These are phyloP conservation scores for Sthenelais limicola DNA, from an alignment of 2,888 invertebrate species.

Conservation along the genomic window DNA sequence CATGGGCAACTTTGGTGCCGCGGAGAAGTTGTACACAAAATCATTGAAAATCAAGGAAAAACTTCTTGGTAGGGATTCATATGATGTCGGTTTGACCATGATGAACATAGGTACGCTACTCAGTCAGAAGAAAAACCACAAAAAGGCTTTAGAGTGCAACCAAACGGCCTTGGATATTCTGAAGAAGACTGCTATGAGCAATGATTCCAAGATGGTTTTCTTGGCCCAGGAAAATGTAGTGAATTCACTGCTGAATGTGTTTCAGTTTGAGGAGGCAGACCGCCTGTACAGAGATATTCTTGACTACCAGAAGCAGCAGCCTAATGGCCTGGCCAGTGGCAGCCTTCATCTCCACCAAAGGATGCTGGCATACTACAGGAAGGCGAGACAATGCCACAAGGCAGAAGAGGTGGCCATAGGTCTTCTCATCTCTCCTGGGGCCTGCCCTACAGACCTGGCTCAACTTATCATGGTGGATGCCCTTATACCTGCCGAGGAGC, in stretches of 20 bases:
- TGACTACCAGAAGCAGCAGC: not conserved
- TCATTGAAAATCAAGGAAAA: slow-evolving; percentile 13
- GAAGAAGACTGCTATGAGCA: not conserved
- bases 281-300: slow-evolving; percentile 5
- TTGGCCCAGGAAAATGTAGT: slow-evolving; percentile 23
- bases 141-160: not conserved
- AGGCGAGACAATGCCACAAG: not conserved
- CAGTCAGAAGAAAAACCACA: not conserved
- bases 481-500: not conserved
- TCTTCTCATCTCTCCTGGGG: not conserved
- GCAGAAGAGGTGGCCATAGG: slow-evolving; percentile 2
- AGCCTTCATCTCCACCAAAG: not conserved
- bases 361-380: not conserved
- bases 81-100: slow-evolving; percentile 13
- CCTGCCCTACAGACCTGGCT: not conserved
- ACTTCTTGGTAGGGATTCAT: not conserved
- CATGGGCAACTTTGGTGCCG: not conserved
- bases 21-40: slow-evolving; percentile 10
- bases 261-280: slow-evolving; percentile 1
- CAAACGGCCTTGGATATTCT: not conserved
- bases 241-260: not conserved
- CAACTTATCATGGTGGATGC: not conserved
- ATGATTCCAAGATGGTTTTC: not conserved
- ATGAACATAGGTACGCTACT: slow-evolving; percentile 15
- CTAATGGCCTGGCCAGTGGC: not conserved